Conservation (phyloP, 2,113 vertebrate genomes). For the Phalacrocorax brasilianus region DNA sequence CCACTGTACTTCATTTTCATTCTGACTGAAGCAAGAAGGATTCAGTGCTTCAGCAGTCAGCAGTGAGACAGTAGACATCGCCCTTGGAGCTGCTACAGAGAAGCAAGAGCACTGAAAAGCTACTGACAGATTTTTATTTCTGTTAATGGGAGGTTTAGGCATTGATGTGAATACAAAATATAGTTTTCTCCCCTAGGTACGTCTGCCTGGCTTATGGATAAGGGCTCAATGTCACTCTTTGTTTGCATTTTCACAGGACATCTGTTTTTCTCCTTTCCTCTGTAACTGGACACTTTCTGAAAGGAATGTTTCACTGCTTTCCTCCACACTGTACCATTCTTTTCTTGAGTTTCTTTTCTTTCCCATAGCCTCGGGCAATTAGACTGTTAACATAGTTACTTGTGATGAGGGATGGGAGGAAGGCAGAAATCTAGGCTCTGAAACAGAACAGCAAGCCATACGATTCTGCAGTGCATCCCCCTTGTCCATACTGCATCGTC, state of each 20-base stretch:
- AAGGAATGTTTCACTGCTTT: not conserved
- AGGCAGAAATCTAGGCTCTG: not conserved
- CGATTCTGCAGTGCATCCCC: not conserved
- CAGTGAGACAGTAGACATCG: not conserved
- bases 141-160: not conserved
- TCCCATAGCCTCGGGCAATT: not conserved
- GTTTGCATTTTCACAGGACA: not conserved
- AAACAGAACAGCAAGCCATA: not conserved
- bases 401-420: not conserved
- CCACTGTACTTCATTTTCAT: not conserved
- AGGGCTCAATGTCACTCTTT: not conserved
- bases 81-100: not conserved
- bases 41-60: not conserved
- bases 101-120: not conserved
- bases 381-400: not conserved
- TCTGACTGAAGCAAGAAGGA: not conserved
- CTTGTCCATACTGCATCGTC: not conserved
- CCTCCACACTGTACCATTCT: not conserved
- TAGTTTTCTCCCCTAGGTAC: fast-evolving
- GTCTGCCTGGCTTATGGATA: not conserved
- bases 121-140: not conserved
- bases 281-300: not conserved
- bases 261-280: not conserved
- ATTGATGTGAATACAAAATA: not conserved
- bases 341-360: not conserved